Percentiles rank a stretch among this genome's conserved stretches.
Conservation (phyloP, 2,797 vertebrate species). For the Brachyrhaphis roseni region DNA sequence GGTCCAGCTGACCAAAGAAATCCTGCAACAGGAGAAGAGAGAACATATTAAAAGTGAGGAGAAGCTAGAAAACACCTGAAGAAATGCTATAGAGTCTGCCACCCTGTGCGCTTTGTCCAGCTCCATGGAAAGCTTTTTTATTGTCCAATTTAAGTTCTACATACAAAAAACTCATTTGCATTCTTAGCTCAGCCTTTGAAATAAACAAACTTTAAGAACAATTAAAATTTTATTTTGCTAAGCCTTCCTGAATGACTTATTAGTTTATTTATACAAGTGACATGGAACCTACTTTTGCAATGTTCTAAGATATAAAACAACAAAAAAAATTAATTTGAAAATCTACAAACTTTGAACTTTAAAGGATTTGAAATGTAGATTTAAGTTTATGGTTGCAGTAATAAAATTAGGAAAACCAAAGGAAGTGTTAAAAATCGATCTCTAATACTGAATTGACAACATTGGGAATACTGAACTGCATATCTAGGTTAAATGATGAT, state of each 20-base stretch:
- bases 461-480: background rate
- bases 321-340: background rate
- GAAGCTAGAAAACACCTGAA: background rate
- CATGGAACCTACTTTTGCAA: background rate
- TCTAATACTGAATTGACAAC: background rate
- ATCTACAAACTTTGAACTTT: background rate
- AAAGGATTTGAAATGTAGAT: background rate
- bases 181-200: background rate
- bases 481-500: background rate
- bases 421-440: background rate
- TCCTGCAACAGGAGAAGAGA: constrained; percentile 78
- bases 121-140: background rate
- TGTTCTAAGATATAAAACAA: background rate
- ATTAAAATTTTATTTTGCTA: background rate
- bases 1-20: constrained; percentile 93
- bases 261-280: background rate
- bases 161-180: background rate
- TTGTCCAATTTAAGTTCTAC: background rate
- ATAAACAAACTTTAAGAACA: background rate
- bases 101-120: background rate
- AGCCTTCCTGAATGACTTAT: background rate
- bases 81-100: background rate
- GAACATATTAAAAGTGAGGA: background rate
- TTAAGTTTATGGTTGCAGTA: background rate
- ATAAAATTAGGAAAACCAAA: background rate